Percentiles rank a stretch among this genome's conserved stretches.
These are phyloP conservation scores for Cranoglanis bouderius DNA, from an alignment of 2,113 vertebrate species.

Conservation along the genomic window DNA sequence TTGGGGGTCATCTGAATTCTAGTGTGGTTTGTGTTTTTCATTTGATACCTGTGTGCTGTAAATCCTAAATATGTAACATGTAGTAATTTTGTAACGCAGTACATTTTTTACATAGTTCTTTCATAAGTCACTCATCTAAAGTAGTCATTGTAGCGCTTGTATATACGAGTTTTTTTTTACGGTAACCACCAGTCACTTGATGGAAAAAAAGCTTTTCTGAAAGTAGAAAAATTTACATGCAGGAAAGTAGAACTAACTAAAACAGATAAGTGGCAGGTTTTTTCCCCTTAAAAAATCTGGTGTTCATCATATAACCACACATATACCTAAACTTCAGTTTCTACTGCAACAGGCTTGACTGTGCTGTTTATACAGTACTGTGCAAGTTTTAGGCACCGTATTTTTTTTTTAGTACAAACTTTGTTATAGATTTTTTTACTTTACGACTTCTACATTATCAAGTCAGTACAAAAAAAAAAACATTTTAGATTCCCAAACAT, in stretches of 20 bases:
- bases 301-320: neutral
- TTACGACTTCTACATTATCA: no score
- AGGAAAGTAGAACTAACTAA: neutral
- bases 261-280: neutral
- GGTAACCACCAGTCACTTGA: neutral
- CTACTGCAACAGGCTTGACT: neutral
- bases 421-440: no score
- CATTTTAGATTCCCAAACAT: no score
- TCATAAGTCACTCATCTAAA: neutral
- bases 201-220: neutral
- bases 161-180: neutral
- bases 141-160: neutral
- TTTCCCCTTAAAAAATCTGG: neutral
- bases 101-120: neutral
- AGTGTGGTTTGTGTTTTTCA: neutral
- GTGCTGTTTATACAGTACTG: no score
- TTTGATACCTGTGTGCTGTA: neutral
- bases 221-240: neutral
- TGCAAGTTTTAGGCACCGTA: no score
- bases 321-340: neutral
- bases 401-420: no score
- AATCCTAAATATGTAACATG: neutral
- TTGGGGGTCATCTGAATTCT: neutral
- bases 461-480: no score
- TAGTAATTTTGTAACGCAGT: neutral